Evolutionary conservation across 2,113 vertebrate species (phyloP).

Genomic region (Microcebus jonahi): DNA sequence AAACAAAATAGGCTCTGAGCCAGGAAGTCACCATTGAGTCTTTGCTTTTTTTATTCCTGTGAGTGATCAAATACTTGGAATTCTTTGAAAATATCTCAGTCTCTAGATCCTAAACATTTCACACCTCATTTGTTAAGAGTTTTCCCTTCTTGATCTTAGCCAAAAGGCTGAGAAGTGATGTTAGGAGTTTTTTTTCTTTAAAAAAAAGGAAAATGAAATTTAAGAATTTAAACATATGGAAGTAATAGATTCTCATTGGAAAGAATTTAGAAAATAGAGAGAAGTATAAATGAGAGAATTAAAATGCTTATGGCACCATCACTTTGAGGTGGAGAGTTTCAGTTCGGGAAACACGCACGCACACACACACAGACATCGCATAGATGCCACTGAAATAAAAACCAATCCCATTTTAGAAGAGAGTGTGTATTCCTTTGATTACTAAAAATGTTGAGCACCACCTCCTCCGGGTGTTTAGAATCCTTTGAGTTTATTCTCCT

Average conservation of each 20-base stretch:
- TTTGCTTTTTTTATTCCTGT: background rate
- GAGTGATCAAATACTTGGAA: background rate
- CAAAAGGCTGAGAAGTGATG: too few relatives aligned
- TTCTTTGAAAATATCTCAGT: background rate
- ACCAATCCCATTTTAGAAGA: background rate
- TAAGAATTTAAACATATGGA: background rate
- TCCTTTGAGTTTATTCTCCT: fast-evolving
- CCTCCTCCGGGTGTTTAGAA: too few relatives aligned
- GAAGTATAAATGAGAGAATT: background rate
- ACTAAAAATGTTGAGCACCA: background rate
- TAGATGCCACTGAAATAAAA: background rate
- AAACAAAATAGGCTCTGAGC: background rate
- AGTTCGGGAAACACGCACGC: background rate
- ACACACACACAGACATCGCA: background rate
- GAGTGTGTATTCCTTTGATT: background rate
- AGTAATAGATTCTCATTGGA: background rate
- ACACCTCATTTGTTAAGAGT: background rate
- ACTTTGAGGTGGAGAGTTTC: background rate
- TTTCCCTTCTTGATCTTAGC: background rate
- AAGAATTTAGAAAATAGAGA: background rate
- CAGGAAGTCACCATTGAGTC: background rate
- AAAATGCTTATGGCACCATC: background rate
- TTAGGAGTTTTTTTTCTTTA: background rate
- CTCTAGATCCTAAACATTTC: background rate
- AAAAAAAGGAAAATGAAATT: background rate